Percentiles rank a stretch among this genome's conserved stretches.
These are phyloP conservation scores for Dimorphilus gyrociliatus DNA, from an alignment of 2,888 invertebrate genomes.

Conservation along the genomic window DNA sequence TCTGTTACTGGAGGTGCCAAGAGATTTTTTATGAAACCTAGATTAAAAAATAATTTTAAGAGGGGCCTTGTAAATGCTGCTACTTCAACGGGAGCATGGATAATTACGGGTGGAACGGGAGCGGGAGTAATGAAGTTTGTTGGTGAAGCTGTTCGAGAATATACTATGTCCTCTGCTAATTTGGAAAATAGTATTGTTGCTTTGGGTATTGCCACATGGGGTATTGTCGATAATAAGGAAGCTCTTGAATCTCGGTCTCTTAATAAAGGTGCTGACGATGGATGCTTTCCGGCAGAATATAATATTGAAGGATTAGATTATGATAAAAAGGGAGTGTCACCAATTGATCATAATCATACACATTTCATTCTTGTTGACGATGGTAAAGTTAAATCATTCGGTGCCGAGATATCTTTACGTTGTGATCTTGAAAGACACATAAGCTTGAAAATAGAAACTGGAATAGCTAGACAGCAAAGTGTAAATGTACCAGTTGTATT, in stretches of 20 bases:
- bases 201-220: slow-evolving; percentile 33
- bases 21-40: slow-evolving; percentile 25
- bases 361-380: slow-evolving; percentile 36
- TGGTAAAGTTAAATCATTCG: slow-evolving; percentile 26
- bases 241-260: slow-evolving; percentile 8
- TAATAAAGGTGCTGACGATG: too few relatives aligned
- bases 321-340: slow-evolving; percentile 12
- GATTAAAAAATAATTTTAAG: slow-evolving; percentile 15
- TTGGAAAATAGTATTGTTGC: slow-evolving; percentile 20
- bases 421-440: slow-evolving; percentile 24
- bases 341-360: slow-evolving; percentile 35
- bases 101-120: slow-evolving; percentile 33
- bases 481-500: slow-evolving; percentile 62
- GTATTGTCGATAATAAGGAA: slow-evolving; percentile 24
- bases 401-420: slow-evolving; percentile 26
- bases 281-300: slow-evolving; percentile 27
- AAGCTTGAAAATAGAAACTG: slow-evolving; percentile 15
- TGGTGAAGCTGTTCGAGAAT: slow-evolving; percentile 34
- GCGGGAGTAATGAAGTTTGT: slow-evolving; percentile 37
- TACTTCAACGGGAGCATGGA: slow-evolving; percentile 35
- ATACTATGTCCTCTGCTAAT: slow-evolving; percentile 17
- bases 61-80: slow-evolving; percentile 34
- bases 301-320: slow-evolving; percentile 16
- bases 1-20: slow-evolving; percentile 38
- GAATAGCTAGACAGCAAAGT: slow-evolving; percentile 18